Base-by-base conservation (phyloP, 2,797 vertebrate species). In the Nannoperca australis region DNA sequence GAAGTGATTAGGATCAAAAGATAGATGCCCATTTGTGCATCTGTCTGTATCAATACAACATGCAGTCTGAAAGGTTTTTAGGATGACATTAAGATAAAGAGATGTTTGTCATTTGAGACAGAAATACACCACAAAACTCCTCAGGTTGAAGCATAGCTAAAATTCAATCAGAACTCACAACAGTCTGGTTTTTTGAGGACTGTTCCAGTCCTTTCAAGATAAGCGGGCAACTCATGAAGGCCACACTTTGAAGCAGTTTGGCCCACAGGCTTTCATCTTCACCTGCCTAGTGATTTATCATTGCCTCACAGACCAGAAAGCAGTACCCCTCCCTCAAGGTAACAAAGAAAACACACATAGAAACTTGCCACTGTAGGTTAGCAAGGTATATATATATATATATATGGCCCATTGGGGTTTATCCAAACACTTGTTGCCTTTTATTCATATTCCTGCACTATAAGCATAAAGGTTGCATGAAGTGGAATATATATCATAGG, bases 271-370 rank as follows among this genome's bases (percentile, higher is more conserved):
- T 92, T 91, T 93, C 87, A 92, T 93, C 88, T 90, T 89, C 74
- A 92, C 89, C 91, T 93, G 87, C 88, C 86, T 84, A 73, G 85
- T 88, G 85, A 92, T 91, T 93, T 92, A 92, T 93, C 88, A 84
- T 88, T 72, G 82, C 87, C 79, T 89, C 85, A 81, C 88, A 91
- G 87, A 88, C 77, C 80, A 88, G 86, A 84, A 87, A 84, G 73
- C 81, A 81, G 64, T 49, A 76, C 76, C 82, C 78, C 78, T 92
- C 88, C 91, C 78, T 89, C 56, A 80, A 85, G 86, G 78, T 84
- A 82, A 70, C 72, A 79, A 78, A 82, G 73, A 85, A 87, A 90
- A 88, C 64, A 85, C 72, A 87, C 75, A 79, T 2, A 82, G 59
- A 82, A 80, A 83, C 69, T 59, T 70, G 45, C 69, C 70, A 78